These are phyloP conservation scores for Andrena praecox DNA, from an alignment of 2,888 invertebrate species.

Conservation along the genomic window DNA sequence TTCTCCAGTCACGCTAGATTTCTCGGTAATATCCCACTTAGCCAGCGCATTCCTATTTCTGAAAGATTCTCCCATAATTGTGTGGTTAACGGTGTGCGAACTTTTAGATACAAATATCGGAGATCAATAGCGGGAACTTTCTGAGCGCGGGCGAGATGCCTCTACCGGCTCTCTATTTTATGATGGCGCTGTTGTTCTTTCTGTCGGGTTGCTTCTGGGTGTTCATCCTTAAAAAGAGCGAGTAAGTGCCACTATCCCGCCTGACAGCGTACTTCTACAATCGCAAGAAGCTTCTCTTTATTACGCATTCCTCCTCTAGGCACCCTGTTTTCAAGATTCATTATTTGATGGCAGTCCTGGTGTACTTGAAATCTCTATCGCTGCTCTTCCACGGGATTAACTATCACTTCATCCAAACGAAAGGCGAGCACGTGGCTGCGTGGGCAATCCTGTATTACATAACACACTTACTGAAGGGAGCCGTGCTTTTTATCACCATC, in stretches of 20 bases:
- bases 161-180: slow-evolving; percentile 95
- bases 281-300: background rate
- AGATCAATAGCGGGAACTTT: slow-evolving; percentile 94
- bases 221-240: slow-evolving; percentile 92
- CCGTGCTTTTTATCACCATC: slow-evolving; percentile 97
- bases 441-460: slow-evolving; percentile 99
- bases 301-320: slow-evolving; percentile 79
- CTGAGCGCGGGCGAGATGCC: slow-evolving; percentile 99
- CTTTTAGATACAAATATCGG: slow-evolving; percentile 92
- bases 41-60: background rate
- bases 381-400: slow-evolving; percentile 97
- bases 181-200: slow-evolving; percentile 96
- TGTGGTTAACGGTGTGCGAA: background rate
- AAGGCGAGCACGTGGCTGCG: slow-evolving; percentile 97
- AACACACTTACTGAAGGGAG: slow-evolving; percentile 97
- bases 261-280: too few relatives aligned
- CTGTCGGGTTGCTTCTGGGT: slow-evolving; percentile 97
- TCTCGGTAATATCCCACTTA: slow-evolving; percentile 87
- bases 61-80: background rate
- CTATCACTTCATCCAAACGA: slow-evolving; percentile 96
- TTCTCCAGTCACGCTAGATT: slow-evolving; percentile 87
- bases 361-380: slow-evolving; percentile 96
- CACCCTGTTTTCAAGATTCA: slow-evolving; percentile 97
- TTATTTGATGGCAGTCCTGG: slow-evolving; percentile 97
- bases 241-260: slow-evolving; percentile 84